Evolutionary conservation across 2,888 invertebrate genomes (phyloP).

Genomic region (Clostera curtula): DNA sequence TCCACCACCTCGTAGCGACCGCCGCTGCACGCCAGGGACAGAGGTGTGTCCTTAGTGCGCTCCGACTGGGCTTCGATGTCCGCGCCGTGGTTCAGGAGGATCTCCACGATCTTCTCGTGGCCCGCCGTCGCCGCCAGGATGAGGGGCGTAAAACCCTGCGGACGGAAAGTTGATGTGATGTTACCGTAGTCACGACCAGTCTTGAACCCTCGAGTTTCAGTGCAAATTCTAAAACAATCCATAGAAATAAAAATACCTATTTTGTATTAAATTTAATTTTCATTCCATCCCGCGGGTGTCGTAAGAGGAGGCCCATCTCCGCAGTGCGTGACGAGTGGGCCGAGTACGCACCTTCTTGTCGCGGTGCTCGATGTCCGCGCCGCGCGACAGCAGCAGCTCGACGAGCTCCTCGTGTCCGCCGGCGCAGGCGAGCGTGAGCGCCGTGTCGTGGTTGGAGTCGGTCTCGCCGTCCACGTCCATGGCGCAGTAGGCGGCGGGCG

Average conservation of each 20-base stretch:
- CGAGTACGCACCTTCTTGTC: conserved; percentile 87
- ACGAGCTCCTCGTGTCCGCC: conserved; percentile 98
- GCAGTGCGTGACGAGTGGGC: neutral
- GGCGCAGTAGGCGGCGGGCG: conserved; percentile 78
- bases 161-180: neutral
- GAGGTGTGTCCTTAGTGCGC: conserved; percentile 98
- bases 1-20: conserved; percentile 97
- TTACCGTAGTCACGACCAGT: too few relatives aligned
- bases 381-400: conserved; percentile 90
- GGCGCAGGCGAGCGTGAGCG: conserved; percentile 96
- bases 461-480: conserved; percentile 98
- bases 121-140: conserved; percentile 98
- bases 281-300: too few relatives aligned
- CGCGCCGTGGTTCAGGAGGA: conserved; percentile 94
- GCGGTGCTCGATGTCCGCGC: conserved; percentile 97
- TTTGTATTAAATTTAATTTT: too few relatives aligned
- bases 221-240: too few relatives aligned
- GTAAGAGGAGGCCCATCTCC: too few relatives aligned
- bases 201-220: too few relatives aligned
- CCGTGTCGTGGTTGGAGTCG: conserved; percentile 99
- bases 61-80: conserved; percentile 99
- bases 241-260: too few relatives aligned
- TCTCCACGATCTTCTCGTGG: conserved; percentile 86
- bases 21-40: conserved; percentile 97
- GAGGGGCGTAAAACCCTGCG: conserved; percentile 92